Evolutionary conservation across 2,888 invertebrate species (phyloP), one percentile per base, ranked within the genome.

Genomic region (Torymus texanus): DNA sequence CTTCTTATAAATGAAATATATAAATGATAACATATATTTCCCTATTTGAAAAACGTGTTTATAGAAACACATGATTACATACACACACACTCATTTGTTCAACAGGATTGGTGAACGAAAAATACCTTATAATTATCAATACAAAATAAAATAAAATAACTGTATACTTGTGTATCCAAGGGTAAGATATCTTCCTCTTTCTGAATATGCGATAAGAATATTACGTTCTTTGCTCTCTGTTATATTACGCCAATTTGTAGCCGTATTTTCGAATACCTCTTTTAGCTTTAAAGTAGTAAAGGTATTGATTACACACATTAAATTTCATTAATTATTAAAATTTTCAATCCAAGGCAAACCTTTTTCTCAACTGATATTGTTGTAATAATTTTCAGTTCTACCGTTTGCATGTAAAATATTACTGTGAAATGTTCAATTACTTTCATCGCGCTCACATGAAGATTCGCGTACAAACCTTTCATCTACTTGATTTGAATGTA

Each of bases 161-260:
- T 18, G 16, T 11, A 11, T 16, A 65, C 65, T 51, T 12, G 18
- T 51, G 3, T 65, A 65, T 18, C 50, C 16, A 51, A 65, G n/a
- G n/a, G 65, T 65, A 51, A 65, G 65, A 12, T 51, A 16, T 51
- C 65, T 51, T 51, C 65, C 65, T 11, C 18, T 65, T 50, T 65
- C 65, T 12, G 65, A 65, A n/a, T 65, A 65, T 11, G 50, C n/a
- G 0, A 18, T 18, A 11, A 65, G 51, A 13, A 51, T 18, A 12
- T 11, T 16, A 10, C 16, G n/a, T 51, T 65, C 65, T 12, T 51
- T n/a, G 11, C 18, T 13, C 13, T 65, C 65, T n/a, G 5, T 65
- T 50, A 50, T 65, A n/a, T 10, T 51, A 4, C 11, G 2, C 65
- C 65, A 65, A 65, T 65, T 65, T 18, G 0, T 51, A 3, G 51